These are phyloP conservation scores for Drosophila anomalata DNA, from an alignment of 2,888 invertebrate species.

Conservation along the genomic window DNA sequence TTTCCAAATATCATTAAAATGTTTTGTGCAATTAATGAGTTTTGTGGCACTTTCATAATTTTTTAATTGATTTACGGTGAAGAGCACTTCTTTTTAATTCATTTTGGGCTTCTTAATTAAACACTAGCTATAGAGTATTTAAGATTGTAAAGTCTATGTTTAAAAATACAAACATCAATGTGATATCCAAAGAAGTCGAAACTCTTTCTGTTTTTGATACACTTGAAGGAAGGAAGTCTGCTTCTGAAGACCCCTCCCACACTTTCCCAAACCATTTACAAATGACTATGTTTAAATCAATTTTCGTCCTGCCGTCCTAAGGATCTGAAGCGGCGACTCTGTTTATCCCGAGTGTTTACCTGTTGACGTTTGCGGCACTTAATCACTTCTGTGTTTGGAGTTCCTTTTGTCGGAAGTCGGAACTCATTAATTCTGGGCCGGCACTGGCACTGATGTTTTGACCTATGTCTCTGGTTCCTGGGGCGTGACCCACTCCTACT, in stretches of 20 bases:
- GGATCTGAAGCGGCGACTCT: slow-evolving; percentile 48
- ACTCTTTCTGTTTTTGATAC: slow-evolving; percentile 1
- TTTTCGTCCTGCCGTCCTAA: slow-evolving; percentile 33
- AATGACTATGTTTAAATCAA: slow-evolving; percentile 67
- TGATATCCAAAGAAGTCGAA: not conserved
- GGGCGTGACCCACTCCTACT: slow-evolving; percentile 65
- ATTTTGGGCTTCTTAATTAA: slow-evolving; percentile 7
- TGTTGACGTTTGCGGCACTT: slow-evolving; percentile 69
- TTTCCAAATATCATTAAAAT: not conserved
- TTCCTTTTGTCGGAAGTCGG: slow-evolving; percentile 72
- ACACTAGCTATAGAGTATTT: slow-evolving; percentile 6
- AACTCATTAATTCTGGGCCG: slow-evolving; percentile 74
- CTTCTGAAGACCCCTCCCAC: not conserved
- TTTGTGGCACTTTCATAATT: not conserved
- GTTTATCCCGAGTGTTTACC: slow-evolving; percentile 55
- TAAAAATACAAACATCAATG: slow-evolving; percentile 44
- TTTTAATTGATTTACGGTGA: not conserved
- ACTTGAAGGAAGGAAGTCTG: not conserved
- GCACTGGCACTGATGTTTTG: slow-evolving; percentile 65
- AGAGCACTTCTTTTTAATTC: slow-evolving; percentile 11
- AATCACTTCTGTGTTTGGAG: slow-evolving; percentile 56
- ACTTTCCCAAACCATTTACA: slow-evolving; percentile 32
- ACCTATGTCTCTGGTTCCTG: slow-evolving; percentile 65
- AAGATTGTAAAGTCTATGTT: slow-evolving; percentile 33
- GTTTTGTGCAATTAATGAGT: not conserved